Evolutionary conservation across 2,113 vertebrate genomes (phyloP).

Genomic region (Heterotis niloticus): DNA sequence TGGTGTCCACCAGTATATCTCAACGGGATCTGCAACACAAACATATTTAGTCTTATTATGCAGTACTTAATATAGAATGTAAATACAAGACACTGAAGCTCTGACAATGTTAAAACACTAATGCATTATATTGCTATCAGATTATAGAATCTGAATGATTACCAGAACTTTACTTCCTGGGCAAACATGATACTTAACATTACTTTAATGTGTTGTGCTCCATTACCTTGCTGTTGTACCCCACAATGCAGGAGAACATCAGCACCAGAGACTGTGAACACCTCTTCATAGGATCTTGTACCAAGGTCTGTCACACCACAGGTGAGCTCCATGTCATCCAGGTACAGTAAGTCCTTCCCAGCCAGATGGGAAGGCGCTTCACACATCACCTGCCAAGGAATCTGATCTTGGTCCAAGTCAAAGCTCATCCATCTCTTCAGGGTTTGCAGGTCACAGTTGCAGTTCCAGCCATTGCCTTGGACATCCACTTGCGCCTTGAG

Average conservation of each 20-base stretch:
- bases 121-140: no score
- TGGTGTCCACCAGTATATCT: slow-evolving; percentile 63
- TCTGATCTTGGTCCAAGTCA: slow-evolving; percentile 46
- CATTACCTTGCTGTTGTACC: slow-evolving; percentile 52
- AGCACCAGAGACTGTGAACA: slow-evolving; percentile 51
- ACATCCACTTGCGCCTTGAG: slow-evolving; percentile 59
- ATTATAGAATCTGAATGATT: no score
- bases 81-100: no score
- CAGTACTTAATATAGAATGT: not conserved
- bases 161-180: no score
- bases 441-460: slow-evolving; percentile 57
- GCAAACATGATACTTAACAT: no score
- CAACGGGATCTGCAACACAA: slow-evolving; percentile 49
- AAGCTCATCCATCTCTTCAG: slow-evolving; percentile 59
- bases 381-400: slow-evolving; percentile 60
- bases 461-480: slow-evolving; percentile 63
- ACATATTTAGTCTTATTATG: slow-evolving; percentile 22
- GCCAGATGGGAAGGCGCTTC: slow-evolving; percentile 43
- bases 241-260: slow-evolving; percentile 55
- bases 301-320: slow-evolving; percentile 41
- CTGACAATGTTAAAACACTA: no score
- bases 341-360: slow-evolving; percentile 53
- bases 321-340: slow-evolving; percentile 57
- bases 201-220: not conserved
- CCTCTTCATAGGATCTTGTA: slow-evolving; percentile 45